Base-by-base conservation (phyloP, 2,113 vertebrate genomes). In the Edolisoma coerulescens region DNA sequence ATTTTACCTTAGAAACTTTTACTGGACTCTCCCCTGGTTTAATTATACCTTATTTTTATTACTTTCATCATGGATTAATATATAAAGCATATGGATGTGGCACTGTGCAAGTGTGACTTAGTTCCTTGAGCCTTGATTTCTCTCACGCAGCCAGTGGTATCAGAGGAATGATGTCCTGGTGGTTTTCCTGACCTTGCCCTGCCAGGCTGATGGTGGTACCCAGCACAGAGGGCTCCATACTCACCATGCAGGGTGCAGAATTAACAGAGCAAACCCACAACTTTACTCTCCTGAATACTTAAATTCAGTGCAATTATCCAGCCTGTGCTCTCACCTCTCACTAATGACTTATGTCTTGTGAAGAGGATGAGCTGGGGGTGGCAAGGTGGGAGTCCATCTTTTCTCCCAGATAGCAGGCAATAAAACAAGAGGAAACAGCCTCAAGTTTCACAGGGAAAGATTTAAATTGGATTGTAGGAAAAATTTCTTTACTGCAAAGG, bases 1-100 rank as follows among this genome's bases (percentile, higher is more conserved):
- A 2, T 54, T 86, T 78, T 56, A 35, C 93, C 87, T 88, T 88
- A 74, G 84, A 91, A 95, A 49, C 68, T 77, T 90, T 81, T 75
- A 80, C 11, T 75, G 52, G 47, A 4, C 80, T 84, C 64, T 74
- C 56, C 23, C 26, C n/a, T 77, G 20, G 22, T 86, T 89, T 94
- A 93, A 93, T 90, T 78, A 64, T 30, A 39, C 52, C 26, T 77
- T 78, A 39, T 59, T 91, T 93, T 94, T 90, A 85, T 94, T 56
- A 49, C 73, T 81, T 92, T 70, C 15, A 44, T 49, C 3, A 4
- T 68, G 17, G 24, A 45, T 73, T 90, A 78, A 81, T 77, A 44
- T 78, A 44, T 50, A 60, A 89, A 95, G 24, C 44, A 53, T 53
- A 26, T 68, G 78, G 56, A 90, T 63, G 21, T 92, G 59, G 78